These are phyloP conservation scores for Atopsyche davidsoni DNA, from an alignment of 1,140 invertebrate genomes.

Conservation along the genomic window DNA sequence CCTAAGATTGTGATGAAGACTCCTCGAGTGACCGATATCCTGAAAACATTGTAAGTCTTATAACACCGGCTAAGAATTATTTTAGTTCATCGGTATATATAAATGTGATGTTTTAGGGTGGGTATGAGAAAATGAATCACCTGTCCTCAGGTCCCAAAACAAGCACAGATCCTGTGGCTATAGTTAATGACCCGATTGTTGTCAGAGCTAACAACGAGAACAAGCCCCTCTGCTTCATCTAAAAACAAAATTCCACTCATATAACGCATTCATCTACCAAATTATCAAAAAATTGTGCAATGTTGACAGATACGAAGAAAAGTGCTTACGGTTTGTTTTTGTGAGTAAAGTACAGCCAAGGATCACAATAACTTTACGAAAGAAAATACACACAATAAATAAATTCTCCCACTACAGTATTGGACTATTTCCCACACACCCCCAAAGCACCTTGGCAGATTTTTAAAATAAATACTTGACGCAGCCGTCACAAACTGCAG, in stretches of 20 bases:
- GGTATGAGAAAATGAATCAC: slow-evolving; percentile 27
- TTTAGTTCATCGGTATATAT: neutral
- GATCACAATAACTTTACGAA: no score
- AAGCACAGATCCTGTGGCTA: slow-evolving; percentile 38
- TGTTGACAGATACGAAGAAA: no score
- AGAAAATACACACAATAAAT: no score
- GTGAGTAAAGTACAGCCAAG: no score
- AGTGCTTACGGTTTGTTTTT: no score
- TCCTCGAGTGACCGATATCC: slow-evolving; percentile 52
- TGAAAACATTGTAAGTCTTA: slow-evolving; percentile 25
- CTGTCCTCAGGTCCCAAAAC: slow-evolving; percentile 41
- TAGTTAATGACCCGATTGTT: slow-evolving; percentile 36
- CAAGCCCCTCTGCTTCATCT: slow-evolving; percentile 34
- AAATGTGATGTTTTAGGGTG: neutral
- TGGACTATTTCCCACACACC: no score
- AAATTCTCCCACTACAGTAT: no score
- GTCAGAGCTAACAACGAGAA: slow-evolving; percentile 34
- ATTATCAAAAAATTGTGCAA: no score
- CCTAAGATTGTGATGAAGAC: slow-evolving; percentile 51
- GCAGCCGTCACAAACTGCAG: no score
- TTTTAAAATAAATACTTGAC: no score
- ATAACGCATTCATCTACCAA: no score
- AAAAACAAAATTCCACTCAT: slow-evolving; percentile 33
- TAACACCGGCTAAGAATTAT: neutral
- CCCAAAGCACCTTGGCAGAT: no score